phyloP scores from a whole-genome alignment of 2,888 invertebrate species.

The Aleiodes testaceus region DNA sequence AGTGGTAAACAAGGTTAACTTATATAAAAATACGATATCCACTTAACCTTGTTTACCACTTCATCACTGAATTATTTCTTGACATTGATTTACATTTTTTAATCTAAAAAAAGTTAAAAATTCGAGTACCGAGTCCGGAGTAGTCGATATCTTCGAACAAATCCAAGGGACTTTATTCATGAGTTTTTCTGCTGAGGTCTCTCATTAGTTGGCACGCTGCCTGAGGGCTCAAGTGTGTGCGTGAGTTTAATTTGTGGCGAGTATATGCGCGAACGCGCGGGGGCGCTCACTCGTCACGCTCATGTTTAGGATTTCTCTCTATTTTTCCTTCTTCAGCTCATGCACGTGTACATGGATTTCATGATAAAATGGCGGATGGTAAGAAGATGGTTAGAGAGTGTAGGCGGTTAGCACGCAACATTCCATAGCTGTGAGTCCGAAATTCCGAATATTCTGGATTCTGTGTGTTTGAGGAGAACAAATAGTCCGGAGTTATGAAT shows the following conservation, averaged over 20 bases:
- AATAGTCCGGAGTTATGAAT: slow-evolving; percentile 53
- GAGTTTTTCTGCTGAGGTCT: slow-evolving; percentile 58
- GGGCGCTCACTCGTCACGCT: slow-evolving; percentile 36
- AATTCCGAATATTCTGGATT: slow-evolving; percentile 59
- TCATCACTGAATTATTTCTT: no score
- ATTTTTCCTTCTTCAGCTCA: slow-evolving; percentile 13
- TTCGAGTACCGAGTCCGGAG: slow-evolving; percentile 15
- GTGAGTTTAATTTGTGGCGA: slow-evolving; percentile 70
- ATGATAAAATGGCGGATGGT: slow-evolving; percentile 17
- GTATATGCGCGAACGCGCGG: slow-evolving; percentile 61
- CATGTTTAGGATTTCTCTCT: slow-evolving; percentile 11
- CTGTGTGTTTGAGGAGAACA: slow-evolving; percentile 53
- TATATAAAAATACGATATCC: no score
- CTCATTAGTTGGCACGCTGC: slow-evolving; percentile 70
- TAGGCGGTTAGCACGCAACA: slow-evolving; percentile 44
- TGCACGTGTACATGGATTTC: slow-evolving; percentile 13
- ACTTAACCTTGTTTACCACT: no score
- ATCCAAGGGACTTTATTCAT: slow-evolving; percentile 60
- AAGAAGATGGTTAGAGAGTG: slow-evolving; percentile 3
- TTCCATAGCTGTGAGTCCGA: slow-evolving; percentile 44
- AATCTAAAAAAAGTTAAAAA: neutral
- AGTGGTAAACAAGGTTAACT: no score
- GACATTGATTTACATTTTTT: neutral
- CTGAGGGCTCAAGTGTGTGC: slow-evolving; percentile 62
- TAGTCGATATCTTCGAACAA: slow-evolving; percentile 35